Base-by-base conservation (phyloP, 2,888 invertebrate genomes). In the Baccha elongata region DNA sequence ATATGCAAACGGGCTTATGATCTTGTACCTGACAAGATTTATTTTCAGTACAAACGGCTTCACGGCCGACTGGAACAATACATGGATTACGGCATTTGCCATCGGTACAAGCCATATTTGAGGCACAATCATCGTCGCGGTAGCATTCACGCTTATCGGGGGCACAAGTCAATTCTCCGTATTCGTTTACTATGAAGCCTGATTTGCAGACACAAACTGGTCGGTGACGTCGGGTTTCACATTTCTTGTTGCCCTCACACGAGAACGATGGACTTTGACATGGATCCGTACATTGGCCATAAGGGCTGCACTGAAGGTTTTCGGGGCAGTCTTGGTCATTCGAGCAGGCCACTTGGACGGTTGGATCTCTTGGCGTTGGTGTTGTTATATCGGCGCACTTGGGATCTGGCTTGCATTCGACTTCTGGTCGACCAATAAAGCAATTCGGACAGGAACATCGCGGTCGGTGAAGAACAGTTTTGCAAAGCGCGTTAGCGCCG, bases 361-460 rank as follows among this genome's bases (percentile, higher is more conserved):
- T 91, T 62, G 89, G 89, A 42, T 93, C 92, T 65, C 92, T 89
- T 8, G 91, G 88, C 84, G 94, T 93, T 74, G 92, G 91, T 85
- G 93, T 93, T 29, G 92, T 92, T 62, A 83, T 85, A 76, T 93
- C 92, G 84, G 94, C 93, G 91, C 97, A 97, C 87, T 94, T 94
- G 7, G 95, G 94, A 90, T 97, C 96, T 74, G 94, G 95, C 85
- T 93, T 93, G 90, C 97, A 98, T 85, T 94, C 93, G 37, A 94
- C 93, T 84, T 94, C 93, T 32, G 97, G 96, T 90, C 94, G 94
- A 71, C 97, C 97, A 87, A 95, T 93, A 91, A 96, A 95, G 90
- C 97, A 97, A 89, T 95, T 95, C 62, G 96, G 96, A 88, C 97
- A 98, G 74, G 96, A 94, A 91, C 97, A 97, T 88, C 95, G 94